Conservation (phyloP, 2,113 vertebrate species). For the Dicentrarchus labrax region DNA sequence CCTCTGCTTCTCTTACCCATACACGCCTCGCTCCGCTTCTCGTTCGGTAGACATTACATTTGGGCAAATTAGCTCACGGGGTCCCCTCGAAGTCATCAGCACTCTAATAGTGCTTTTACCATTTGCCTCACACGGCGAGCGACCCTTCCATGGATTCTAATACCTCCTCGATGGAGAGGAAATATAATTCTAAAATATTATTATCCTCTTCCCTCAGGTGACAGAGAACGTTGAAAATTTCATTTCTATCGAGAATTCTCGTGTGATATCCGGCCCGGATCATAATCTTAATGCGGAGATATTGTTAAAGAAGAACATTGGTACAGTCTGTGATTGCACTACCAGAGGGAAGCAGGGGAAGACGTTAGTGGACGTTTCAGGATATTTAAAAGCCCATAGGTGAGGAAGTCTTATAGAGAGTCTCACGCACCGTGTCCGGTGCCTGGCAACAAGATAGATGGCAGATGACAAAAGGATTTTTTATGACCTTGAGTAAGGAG, state of each 20-base stretch:
- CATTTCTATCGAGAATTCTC: conserved; percentile 12
- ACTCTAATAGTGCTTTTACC: conserved; percentile 47
- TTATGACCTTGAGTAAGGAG: conserved; percentile 14
- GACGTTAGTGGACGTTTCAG: background rate
- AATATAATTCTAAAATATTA: conserved; percentile 38
- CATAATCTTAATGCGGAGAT: background rate
- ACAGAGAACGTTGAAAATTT: conserved; percentile 19
- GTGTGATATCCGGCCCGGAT: conserved; percentile 7
- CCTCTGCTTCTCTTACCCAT: background rate
- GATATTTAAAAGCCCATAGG: background rate
- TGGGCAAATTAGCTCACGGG: conserved; percentile 31
- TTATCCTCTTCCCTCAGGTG: conserved; percentile 46
- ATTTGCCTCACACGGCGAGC: conserved; percentile 35
- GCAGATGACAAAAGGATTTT: background rate
- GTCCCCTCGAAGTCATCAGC: conserved; percentile 56
- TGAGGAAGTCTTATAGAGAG: background rate
- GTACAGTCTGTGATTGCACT: background rate
- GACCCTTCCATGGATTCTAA: conserved; percentile 18
- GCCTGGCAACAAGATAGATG: conserved; percentile 42
- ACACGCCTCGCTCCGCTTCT: background rate
- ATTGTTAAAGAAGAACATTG: background rate
- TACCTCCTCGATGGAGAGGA: conserved; percentile 19
- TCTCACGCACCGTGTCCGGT: background rate
- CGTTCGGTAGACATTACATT: conserved; percentile 15
- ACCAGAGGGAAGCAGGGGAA: background rate